Percentiles rank a stretch among this genome's conserved stretches.
phyloP scores from a whole-genome alignment of 2,888 invertebrate genomes.

The Invenusta paracnida region DNA sequence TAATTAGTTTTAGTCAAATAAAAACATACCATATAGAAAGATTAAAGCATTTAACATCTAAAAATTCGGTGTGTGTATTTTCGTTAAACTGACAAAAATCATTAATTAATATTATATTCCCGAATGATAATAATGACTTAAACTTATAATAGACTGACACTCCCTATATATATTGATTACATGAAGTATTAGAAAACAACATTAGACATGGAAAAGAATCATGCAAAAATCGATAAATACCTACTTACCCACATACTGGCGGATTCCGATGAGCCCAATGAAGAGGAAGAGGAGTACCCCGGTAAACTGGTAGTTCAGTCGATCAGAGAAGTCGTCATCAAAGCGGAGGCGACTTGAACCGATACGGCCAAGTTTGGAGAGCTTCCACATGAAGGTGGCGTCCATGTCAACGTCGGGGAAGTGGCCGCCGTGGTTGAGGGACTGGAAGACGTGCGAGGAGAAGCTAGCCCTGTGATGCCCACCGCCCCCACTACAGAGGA shows the following conservation, averaged over 20 bases:
- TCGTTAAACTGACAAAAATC: no score
- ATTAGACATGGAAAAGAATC: background rate
- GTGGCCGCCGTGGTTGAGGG: constrained; percentile 22
- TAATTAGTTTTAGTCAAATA: no score
- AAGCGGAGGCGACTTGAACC: constrained; percentile 43
- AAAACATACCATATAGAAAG: no score
- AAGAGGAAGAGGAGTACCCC: constrained; percentile 43
- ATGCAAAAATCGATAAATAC: background rate
- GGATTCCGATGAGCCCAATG: constrained; percentile 44
- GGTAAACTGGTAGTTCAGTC: constrained; percentile 44
- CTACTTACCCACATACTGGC: constrained; percentile 44
- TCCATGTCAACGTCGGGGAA: constrained; percentile 38
- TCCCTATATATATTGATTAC: no score
- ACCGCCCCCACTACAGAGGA: constrained; percentile 28
- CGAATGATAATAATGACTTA: no score
- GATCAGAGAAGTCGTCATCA: constrained; percentile 43
- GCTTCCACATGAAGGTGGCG: constrained; percentile 44
- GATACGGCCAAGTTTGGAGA: constrained; percentile 43
- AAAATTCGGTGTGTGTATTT: no score
- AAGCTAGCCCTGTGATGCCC: constrained; percentile 12
- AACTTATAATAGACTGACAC: no score
- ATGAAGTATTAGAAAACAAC: no score
- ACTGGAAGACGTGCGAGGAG: constrained; percentile 32
- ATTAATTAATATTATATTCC: no score
- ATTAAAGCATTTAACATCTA: no score